A percentile compares a stretch with the other conserved stretches of the same genome.
phyloP scores from a whole-genome alignment of 2,797 vertebrate genomes.

The Hypotaenidia philippensis region DNA sequence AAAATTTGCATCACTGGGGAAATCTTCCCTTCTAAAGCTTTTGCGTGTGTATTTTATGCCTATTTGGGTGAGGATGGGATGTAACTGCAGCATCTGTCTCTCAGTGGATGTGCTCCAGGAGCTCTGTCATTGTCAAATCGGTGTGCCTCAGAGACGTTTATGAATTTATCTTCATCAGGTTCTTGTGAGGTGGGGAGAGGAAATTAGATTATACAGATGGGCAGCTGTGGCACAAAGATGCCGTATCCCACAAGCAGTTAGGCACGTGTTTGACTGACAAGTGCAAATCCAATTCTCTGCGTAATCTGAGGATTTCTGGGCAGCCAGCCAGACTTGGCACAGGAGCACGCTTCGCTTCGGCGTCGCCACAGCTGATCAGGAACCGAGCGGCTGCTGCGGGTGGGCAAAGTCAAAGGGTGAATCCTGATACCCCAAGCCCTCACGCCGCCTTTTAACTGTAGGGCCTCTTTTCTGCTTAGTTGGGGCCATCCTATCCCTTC shows the following conservation, averaged over 20 bases:
- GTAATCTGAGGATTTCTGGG: neutral
- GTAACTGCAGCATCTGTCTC: neutral
- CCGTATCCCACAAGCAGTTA: neutral
- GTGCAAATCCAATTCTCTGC: neutral
- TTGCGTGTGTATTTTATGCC: neutral
- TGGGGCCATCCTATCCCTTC: neutral
- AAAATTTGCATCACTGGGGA: neutral
- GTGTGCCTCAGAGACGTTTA: neutral
- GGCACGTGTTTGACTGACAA: neutral
- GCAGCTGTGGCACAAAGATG: neutral
- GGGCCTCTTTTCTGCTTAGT: neutral
- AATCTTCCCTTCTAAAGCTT: neutral
- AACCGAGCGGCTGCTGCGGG: neutral
- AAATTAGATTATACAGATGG: neutral
- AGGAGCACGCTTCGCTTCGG: accelerated
- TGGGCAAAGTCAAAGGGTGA: neutral
- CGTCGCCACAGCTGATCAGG: neutral
- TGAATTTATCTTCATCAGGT: neutral
- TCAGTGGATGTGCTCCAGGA: neutral
- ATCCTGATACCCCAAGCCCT: neutral
- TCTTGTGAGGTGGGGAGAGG: neutral
- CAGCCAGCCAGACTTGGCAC: neutral
- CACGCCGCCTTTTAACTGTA: neutral
- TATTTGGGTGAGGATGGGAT: neutral
- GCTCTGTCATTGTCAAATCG: neutral